Percentiles rank a stretch among this genome's conserved stretches.
phyloP scores from a whole-genome alignment of 2,113 vertebrate genomes.

The Labeo rohita region DNA sequence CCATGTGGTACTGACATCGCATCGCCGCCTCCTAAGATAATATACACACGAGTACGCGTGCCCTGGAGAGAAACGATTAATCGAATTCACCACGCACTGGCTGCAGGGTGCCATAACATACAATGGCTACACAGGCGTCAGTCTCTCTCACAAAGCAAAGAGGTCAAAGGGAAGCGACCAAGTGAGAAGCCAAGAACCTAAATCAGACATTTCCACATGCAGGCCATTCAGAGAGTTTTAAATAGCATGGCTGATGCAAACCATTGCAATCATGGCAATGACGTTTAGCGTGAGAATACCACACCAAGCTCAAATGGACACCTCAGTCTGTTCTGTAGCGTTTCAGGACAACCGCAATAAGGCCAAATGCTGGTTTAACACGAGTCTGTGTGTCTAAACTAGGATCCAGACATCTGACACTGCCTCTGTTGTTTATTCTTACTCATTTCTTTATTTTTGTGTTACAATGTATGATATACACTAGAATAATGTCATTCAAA shows the following conservation, averaged over 20 bases:
- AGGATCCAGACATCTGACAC: neutral
- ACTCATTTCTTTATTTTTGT: neutral
- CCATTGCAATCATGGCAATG: constrained; percentile 26
- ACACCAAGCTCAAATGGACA: neutral
- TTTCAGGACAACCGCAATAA: neutral
- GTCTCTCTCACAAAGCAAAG: neutral
- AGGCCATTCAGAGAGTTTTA: constrained; percentile 36
- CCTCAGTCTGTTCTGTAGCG: neutral
- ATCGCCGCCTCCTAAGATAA: constrained; percentile 14
- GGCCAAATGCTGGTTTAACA: neutral
- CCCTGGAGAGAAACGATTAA: constrained; percentile 25
- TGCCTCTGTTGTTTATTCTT: neutral
- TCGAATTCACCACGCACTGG: neutral
- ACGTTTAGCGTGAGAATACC: neutral
- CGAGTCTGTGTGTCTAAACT: neutral
- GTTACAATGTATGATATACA: neutral
- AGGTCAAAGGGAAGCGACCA: neutral
- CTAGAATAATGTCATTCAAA: neutral
- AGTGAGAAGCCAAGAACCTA: neutral
- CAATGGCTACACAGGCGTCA: constrained; percentile 7
- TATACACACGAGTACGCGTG: constrained; percentile 3
- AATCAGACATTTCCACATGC: constrained; percentile 38
- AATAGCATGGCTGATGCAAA: constrained; percentile 54
- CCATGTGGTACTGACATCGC: constrained; percentile 46
- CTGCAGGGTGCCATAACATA: neutral